Base-by-base conservation (phyloP, 2,113 vertebrate species). In the Phalacrocorax aristotelis region DNA sequence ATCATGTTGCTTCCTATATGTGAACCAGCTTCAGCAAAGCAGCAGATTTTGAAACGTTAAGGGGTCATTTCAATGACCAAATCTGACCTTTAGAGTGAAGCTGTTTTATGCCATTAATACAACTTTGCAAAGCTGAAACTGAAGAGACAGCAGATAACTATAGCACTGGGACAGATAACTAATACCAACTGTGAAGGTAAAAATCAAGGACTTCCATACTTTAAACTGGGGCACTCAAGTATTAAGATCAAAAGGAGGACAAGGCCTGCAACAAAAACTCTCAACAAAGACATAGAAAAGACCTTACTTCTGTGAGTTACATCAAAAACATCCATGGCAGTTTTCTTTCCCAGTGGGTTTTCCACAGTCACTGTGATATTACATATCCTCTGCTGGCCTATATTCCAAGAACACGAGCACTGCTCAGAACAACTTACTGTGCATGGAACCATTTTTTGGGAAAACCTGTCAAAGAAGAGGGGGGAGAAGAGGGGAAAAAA, bases 301-400 rank as follows among this genome's bases (percentile, higher is more conserved):
- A 11, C 27, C 98, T 98, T 96, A 98, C 98, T 94, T 97, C 91
- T 97, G 36, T 98, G 90, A 64, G 92, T 55, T 74, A 98, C 62
- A 83, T 97, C 69, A 91, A 98, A 98, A 65, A 46, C 11, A 65
- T 96, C 40, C 12, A 2, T 74, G 72, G 94, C 91, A 30, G 89
- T 93, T 89, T 93, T 97, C 51, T 90, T 95, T 70, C 98, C 97
- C 23, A 98, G 61, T 7, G 49, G 4, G 52, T 98, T 98, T 97
- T 96, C 90, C 70, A 97, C 93, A 21, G 49, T 75, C 86, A 98
- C 18, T 14, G 96, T 98, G 65, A 98, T 89, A 86, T 98, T 98
- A 60, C 84, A 98, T 7, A 38, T 81, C 69, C 52, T 84, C 92
- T 98, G 97, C 13, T 83, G 44, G 38, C 66, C 76, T 58, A 96